These are phyloP conservation scores for Tapera naevia DNA, from an alignment of 2,797 vertebrate species.

Conservation along the genomic window DNA sequence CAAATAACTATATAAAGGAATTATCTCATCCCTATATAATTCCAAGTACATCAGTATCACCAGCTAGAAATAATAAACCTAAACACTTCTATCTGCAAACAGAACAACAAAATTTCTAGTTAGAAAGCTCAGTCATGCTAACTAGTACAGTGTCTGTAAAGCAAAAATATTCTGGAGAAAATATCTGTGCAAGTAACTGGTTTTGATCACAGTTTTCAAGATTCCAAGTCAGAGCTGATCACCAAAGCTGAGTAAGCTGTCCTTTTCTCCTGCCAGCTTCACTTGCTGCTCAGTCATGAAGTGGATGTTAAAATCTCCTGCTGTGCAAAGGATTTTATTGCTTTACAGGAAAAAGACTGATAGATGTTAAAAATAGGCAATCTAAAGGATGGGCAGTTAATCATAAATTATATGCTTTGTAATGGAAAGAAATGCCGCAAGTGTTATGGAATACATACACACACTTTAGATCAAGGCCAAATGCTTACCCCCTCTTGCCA, in stretches of 20 bases:
- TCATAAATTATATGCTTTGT: not conserved
- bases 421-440: not conserved
- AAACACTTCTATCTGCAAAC: not conserved
- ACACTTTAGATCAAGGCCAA: not conserved
- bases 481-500: not conserved
- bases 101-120: not conserved
- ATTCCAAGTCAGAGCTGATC: not conserved
- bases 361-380: not conserved
- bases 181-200: not conserved
- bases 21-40: not conserved
- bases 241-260: not conserved
- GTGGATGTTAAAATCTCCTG: conserved; percentile 7
- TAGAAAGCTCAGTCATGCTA: not conserved
- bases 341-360: not conserved
- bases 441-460: not conserved
- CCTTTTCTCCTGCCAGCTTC: not conserved
- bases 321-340: not conserved
- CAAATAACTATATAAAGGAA: not conserved
- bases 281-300: not conserved
- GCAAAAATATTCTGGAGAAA: not conserved
- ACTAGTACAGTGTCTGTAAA: not conserved
- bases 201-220: not conserved
- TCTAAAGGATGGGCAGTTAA: not conserved
- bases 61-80: not conserved
- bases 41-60: not conserved